Base-by-base conservation (phyloP, 2,888 invertebrate species). In the Lobophora halterata region DNA sequence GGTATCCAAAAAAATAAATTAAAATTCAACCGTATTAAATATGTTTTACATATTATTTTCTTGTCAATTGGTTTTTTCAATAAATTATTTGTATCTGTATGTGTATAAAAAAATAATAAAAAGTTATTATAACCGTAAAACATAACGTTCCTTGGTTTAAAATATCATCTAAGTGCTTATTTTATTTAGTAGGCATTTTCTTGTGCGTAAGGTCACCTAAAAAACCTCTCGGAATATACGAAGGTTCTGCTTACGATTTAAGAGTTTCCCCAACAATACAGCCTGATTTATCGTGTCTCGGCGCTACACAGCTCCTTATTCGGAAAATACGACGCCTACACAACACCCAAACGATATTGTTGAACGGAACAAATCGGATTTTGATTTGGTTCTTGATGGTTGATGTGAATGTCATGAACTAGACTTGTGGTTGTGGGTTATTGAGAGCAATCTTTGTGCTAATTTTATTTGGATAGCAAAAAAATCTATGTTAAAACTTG, bases 181-280 rank as follows among this genome's bases (percentile, higher is more conserved):
- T 18, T 58, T 59, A 62, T 58, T 24, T 53, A 43, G 37, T 37
- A 31, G 37, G 34, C 56, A n/a, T n/a, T n/a, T 55, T 58, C 55
- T 56, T 52, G 54, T 58, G 48, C 52, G 52, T 41, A 40, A 55
- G 54, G 51, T 46, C 52, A 52, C 50, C 46, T 33, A 54, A 59
- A 61, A 52, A 50, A 53, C 49, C 54, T 55, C 54, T 49, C 56
- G 56, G 55, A 63, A 65, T 64, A 58, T 63, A 54, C 51, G 44
- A 19, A 47, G 57, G 58, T 58, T 65, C 61, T 66, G 65, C 66
- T 66, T 70, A 64, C 70, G 61, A 70, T 68, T 71, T 71, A 67
- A 61, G 68, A 69, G 64, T 67, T 72, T 65, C 44, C 59, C 48
- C 53, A 61, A 75, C 74, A 71, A 74, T 73, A 61, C 66, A 61